Percentiles rank a stretch among this genome's conserved stretches.
Evolutionary conservation across 2,888 invertebrate species (phyloP).

Genomic region (Amphimallon solstitiale): DNA sequence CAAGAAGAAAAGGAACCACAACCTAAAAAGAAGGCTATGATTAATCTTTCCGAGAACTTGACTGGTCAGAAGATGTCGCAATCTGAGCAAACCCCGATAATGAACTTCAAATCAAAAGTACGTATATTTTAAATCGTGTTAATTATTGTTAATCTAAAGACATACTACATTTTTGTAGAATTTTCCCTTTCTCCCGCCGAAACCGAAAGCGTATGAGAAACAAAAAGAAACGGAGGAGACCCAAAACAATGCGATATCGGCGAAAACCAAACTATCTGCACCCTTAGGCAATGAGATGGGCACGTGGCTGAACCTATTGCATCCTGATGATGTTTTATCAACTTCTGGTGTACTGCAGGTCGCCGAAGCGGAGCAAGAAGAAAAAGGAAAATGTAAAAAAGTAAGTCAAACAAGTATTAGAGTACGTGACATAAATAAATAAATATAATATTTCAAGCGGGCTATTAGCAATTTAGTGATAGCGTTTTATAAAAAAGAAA

Average conservation of each 20-base stretch:
- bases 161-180: not conserved
- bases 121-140: not conserved
- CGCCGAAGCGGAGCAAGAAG: not conserved
- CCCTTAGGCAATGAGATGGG: slow-evolving; percentile 21
- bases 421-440: no score
- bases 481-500: no score
- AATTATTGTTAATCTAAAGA: not conserved
- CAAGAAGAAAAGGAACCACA: not conserved
- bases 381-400: not conserved
- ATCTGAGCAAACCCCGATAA: no score
- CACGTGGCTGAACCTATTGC: slow-evolving; percentile 11
- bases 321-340: slow-evolving; percentile 14
- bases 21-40: not conserved
- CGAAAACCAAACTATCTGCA: not conserved
- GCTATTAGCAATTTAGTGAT: no score
- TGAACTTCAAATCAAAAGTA: no score
- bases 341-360: not conserved
- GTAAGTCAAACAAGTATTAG: slow-evolving; percentile 3
- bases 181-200: not conserved
- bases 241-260: slow-evolving; percentile 2
- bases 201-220: not conserved
- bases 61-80: no score
- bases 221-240: slow-evolving; percentile 12
- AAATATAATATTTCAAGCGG: no score
- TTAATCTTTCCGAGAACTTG: no score